Evolutionary conservation across 1,140 invertebrate genomes (phyloP), one percentile per base, ranked within the genome.

Genomic region (Camponotus vicinus): DNA sequence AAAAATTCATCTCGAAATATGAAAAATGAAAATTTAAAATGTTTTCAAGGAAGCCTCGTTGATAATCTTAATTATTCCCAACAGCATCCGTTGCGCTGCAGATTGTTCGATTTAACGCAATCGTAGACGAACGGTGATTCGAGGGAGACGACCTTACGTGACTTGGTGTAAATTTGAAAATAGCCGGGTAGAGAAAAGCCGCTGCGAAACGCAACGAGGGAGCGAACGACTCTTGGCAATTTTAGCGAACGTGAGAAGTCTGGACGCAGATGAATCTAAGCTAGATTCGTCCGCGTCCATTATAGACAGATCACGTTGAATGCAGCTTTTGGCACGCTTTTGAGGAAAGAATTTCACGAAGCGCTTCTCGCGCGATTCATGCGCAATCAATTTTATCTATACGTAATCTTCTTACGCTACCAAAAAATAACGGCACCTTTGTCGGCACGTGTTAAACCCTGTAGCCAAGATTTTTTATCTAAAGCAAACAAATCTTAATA

Each of bases 81-180:
- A 55, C 4, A 9, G 15, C 69, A 70, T 45, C 32, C 55, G 40
- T 18, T 57, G 32, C 27, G 57, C 61, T 59, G 40, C 59, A n/a
- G 66, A 11, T 55, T 85, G 42, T 79, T 88, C 37, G 42, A 45
- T 45, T 45, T 45, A 73, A 69, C 59, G 57, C 77, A 73, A 73
- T 85, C 15, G 64, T 18, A 70, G 49, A 52, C 80, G 71, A 61
- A 61, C 34, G 40, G 63, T 75, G 73, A 79, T 76, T 79, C 83
- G 76, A 86, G 63, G 80, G 55, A 69, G 67, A 40, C 45, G 34
- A 59, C 61, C 79, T 87, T 71, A 70, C 80, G 67, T 84, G 71
- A 34, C 66, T 66, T 57, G 40, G 75, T 15, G 71, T 80, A 88
- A 88, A 80, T 83, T 77, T 86, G 87, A 89, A 89, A 88, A 89